Base-by-base conservation (phyloP, 2,888 invertebrate genomes). In the Mellilla xanthometata region DNA sequence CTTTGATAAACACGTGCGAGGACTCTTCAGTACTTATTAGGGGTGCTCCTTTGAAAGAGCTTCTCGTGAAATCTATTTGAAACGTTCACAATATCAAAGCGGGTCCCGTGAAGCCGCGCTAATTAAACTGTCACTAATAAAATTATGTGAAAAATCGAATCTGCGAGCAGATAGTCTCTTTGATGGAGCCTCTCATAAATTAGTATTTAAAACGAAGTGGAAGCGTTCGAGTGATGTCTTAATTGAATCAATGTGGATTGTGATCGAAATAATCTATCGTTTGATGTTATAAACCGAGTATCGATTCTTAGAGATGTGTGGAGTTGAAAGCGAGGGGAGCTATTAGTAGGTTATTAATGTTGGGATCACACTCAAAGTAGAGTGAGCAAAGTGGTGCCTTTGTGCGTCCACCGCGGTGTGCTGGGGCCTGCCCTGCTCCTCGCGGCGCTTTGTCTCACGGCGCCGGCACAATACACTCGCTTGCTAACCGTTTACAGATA, bases 1-100 rank as follows among this genome's bases (percentile, higher is more conserved):
- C 89, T 89, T 88, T 89, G 88, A 88, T 89, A 88, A 89, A 89
- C 89, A 89, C 89, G 89, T 89, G 87, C 88, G 88, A 87, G 89
- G 85, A 88, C 88, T 89, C 89, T 88, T 88, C 87, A 87, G 88
- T 88, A 87, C 88, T 88, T 89, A 89, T 89, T 88, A 89, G 88
- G 86, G 86, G 85, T 83, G 85, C 86, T 87, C 87, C 88, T 89
- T 88, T 88, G 85, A 86, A 84, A 85, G 81, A 83, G 85, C 82
- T 87, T 82, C 88, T 87, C 77, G 84, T 80, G 81, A 87, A 88
- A 88, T 89, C 86, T 88, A 87, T 88, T 88, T 83, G 86, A 84
- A 84, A 84, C 84, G 85, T 85, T 88, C 86, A 79, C 79, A 82
- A 84, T 86, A 86, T 85, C 82, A 84, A 82, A 86, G 85, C 84